These are phyloP conservation scores for Neosilurus mollespiculum DNA, from an alignment of 2,797 vertebrate species.

Conservation along the genomic window DNA sequence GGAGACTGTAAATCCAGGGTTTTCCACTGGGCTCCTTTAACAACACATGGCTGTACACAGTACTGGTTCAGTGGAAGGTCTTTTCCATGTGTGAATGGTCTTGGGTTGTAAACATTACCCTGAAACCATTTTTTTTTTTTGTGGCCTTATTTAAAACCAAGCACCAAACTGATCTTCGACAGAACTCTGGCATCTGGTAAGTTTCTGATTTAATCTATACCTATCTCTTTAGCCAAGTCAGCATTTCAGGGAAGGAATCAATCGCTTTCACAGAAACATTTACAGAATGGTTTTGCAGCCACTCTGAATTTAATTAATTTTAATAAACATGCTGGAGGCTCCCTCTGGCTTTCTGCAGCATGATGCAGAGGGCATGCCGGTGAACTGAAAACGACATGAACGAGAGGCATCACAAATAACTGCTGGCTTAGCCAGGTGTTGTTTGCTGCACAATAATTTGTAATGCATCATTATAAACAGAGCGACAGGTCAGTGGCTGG, in stretches of 20 bases:
- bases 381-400: slow-evolving; percentile 16
- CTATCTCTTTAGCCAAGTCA: slow-evolving; percentile 39
- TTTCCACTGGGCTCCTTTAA: slow-evolving; percentile 26
- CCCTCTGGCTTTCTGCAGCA: slow-evolving; percentile 9
- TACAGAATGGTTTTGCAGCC: slow-evolving; percentile 32
- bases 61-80: slow-evolving; percentile 22
- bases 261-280: slow-evolving; percentile 35
- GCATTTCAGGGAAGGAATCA: slow-evolving; percentile 31
- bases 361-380: slow-evolving; percentile 11
- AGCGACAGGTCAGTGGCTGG: slow-evolving; percentile 30
- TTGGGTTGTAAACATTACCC: slow-evolving; percentile 19
- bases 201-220: slow-evolving; percentile 38
- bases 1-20: slow-evolving; percentile 11
- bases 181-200: slow-evolving; percentile 24
- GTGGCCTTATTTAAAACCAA: slow-evolving; percentile 32
- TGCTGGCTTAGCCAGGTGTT: slow-evolving; percentile 19
- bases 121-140: slow-evolving; percentile 13
- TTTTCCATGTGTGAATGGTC: slow-evolving; percentile 28
- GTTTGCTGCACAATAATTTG: slow-evolving; percentile 16
- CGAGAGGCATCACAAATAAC: slow-evolving; percentile 16
- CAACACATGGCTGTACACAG: neutral
- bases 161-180: slow-evolving; percentile 21
- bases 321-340: slow-evolving; percentile 26
- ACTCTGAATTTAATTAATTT: slow-evolving; percentile 38
- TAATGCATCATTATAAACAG: slow-evolving; percentile 34